Evolutionary conservation across 1,140 invertebrate genomes (phyloP).

Genomic region (Drosophila setifemur): DNA sequence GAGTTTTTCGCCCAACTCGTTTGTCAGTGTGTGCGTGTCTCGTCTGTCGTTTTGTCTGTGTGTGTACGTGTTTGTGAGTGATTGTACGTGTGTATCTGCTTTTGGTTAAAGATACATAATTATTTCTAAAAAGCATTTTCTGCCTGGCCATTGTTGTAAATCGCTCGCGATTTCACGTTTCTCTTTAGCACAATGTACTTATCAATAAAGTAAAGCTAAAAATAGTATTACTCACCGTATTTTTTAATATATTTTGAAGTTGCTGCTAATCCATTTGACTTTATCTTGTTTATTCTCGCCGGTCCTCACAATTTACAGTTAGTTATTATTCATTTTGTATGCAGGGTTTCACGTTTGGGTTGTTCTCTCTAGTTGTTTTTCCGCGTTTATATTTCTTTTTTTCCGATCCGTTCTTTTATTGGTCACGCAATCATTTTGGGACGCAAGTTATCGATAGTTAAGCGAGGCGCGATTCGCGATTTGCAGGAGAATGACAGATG

Average conservation of each 20-base stretch:
- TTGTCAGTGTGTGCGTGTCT: slow-evolving; percentile 27
- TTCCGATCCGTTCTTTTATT: slow-evolving; percentile 12
- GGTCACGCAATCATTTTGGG: slow-evolving; percentile 48
- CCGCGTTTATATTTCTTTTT: slow-evolving; percentile 9
- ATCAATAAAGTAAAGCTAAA: neutral
- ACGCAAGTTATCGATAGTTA: slow-evolving; percentile 64
- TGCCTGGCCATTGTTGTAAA: slow-evolving; percentile 81
- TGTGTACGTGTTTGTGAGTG: slow-evolving; percentile 14
- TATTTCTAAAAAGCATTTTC: slow-evolving; percentile 82
- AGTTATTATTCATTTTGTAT: slow-evolving; percentile 12
- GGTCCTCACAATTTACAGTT: slow-evolving; percentile 34
- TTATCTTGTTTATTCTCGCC: slow-evolving; percentile 6
- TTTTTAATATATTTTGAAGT: neutral
- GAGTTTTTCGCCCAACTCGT: slow-evolving; percentile 60
- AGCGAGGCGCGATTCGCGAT: slow-evolving; percentile 48
- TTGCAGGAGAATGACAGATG: slow-evolving; percentile 59
- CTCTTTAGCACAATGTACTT: neutral
- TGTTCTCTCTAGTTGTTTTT: neutral
- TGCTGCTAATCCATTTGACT: slow-evolving; percentile 36
- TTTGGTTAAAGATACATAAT: slow-evolving; percentile 81
- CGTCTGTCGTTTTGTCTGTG: slow-evolving; percentile 25
- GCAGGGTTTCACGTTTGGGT: neutral
- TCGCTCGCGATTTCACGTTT: slow-evolving; percentile 71
- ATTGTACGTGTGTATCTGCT: slow-evolving; percentile 62
- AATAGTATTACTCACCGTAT: slow-evolving; percentile 34